Base-by-base conservation (phyloP, 2,797 vertebrate species). In the Chaetodon trifasciatus region DNA sequence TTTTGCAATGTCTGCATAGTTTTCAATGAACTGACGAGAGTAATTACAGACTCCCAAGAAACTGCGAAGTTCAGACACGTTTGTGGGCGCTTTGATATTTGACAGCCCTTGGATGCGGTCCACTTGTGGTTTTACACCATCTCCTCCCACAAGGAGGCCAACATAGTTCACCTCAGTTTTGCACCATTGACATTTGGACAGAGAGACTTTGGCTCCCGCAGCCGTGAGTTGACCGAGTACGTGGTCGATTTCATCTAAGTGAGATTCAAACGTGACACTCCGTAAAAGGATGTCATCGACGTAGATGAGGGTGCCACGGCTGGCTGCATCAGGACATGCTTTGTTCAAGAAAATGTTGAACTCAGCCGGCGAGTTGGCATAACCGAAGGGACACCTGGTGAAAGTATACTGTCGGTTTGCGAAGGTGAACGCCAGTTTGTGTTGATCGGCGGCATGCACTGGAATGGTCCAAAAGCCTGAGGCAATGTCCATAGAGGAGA, bases 331-430 rank as follows among this genome's bases (percentile, higher is more conserved):
- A 2, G 53, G 66, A 3, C 47, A 65, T 5, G 79, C 74, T 19
- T 88, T 86, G 28, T 82, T 61, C 1, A 85, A 17, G 40, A 88
- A 85, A 10, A 83, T 90, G 24, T 78, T 83, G 55, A 90, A 85
- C 6, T 87, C 70, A 0, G 79, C 73, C 0, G 79, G 82, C 4
- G 79, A 85, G 8, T 76, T 85, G 1, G 71, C 44, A 17, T 76
- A 81, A 0, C 70, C 77, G 0, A 85, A 88, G 0, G 77, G 74
- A 3, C 56, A 86, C 0, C 65, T 1, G 16, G 17, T 86, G 15
- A 70, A 85, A 3, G 55, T 82, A 44, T 64, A 83, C 21, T 89
- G 72, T 2, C 15, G 2, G 15, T 52, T 70, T 0, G 4, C 56
- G 11, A 85, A 88, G 0, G 52, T 75, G 52, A 87, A 87, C 0